Base-by-base conservation (phyloP, 2,797 vertebrate species). In the Xiphophorus birchmanni region DNA sequence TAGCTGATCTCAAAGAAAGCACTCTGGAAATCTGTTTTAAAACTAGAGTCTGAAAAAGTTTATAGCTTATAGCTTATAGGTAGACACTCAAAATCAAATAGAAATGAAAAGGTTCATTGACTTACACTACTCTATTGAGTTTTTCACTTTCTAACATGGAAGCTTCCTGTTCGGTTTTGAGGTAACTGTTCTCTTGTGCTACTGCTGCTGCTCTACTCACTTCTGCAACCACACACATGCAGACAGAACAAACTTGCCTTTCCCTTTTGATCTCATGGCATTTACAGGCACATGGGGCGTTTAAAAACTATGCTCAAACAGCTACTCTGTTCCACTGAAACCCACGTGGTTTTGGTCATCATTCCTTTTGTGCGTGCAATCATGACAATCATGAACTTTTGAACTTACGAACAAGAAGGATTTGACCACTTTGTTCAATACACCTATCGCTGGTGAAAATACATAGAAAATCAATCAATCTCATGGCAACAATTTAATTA, bases 141-240 rank as follows among this genome's bases (percentile, higher is more conserved):
- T n/a, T 75, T 52, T 90, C 52, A 47, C 85, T 88, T 86, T 87
- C 83, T 82, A 73, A 82, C 44, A 69, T n/a, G 18, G 75, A 81
- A 74, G 65, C 52, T 81, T 77, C 75, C 74, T 67, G 44, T 81
- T 80, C 5, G 85, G 84, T 86, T 87, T 82, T 89, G 85, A 84
- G 86, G 84, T 79, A 26, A 78, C 37, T 4, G n/a, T 73, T 48
- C 79, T 3, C 58, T 40, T 73, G 5, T 65, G 75, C 69, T 32
- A 18, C 50, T 8, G 26, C 18, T 5, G 26, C 18, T 7, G 26
- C 15, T 10, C 2, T 72, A 3, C 71, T 72, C 50, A 74, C 77
- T 56, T 87, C 77, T 79, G 74, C 63, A 76, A 89, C 84, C 89
- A 81, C 85, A 85, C 45, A 75, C 35, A 48, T 58, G 29, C 21